A percentile compares a stretch with the other conserved stretches of the same genome.
phyloP scores from a whole-genome alignment of 2,113 vertebrate species.

The Bolborhynchus lineola region DNA sequence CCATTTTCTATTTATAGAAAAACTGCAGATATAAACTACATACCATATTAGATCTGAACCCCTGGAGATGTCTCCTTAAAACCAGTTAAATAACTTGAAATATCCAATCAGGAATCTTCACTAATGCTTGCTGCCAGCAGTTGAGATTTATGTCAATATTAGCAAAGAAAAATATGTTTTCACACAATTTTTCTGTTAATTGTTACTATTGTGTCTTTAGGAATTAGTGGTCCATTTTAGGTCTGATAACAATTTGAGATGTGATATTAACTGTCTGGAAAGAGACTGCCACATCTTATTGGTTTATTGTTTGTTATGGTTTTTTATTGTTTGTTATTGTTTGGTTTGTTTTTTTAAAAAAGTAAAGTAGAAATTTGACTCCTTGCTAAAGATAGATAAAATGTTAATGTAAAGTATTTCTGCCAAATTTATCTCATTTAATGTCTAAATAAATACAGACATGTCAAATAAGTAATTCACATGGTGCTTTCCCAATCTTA shows the following conservation, averaged over 20 bases:
- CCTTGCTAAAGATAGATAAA: neutral
- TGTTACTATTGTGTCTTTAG: neutral
- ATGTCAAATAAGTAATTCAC: neutral
- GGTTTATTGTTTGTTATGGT: neutral
- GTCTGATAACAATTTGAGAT: neutral
- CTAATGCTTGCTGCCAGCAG: neutral
- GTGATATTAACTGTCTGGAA: neutral
- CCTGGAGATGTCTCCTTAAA: neutral
- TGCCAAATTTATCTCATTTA: neutral
- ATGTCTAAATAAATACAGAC: neutral
- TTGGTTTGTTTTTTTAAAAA: neutral
- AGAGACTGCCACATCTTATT: neutral
- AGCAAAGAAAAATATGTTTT: neutral
- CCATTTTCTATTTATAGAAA: neutral
- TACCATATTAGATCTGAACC: neutral
- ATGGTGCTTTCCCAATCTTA: conserved; percentile 56
- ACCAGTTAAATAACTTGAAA: neutral
- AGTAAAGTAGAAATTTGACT: neutral
- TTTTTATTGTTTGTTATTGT: neutral
- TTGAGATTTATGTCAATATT: neutral
- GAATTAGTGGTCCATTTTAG: neutral
- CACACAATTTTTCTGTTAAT: neutral
- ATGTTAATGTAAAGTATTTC: neutral
- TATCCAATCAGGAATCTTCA: neutral
- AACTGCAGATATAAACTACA: neutral